A percentile compares a stretch with the other conserved stretches of the same genome.
Evolutionary conservation across 2,113 vertebrate genomes (phyloP).

Genomic region (Myiozetetes cayanensis): DNA sequence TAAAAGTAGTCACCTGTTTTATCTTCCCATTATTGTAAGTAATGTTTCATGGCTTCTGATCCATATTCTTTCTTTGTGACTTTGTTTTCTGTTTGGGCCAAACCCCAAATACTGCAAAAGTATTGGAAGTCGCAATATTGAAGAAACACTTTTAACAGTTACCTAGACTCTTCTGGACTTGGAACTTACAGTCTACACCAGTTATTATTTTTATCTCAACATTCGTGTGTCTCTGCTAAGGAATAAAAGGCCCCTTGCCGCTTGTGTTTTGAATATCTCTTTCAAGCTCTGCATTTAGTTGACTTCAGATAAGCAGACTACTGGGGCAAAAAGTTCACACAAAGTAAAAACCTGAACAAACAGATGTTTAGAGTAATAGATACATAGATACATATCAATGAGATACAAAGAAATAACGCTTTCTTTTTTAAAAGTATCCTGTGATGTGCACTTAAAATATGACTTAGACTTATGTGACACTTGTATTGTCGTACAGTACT

Average conservation of each 20-base stretch:
- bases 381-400: neutral
- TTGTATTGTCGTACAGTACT: neutral
- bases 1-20: neutral
- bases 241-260: neutral
- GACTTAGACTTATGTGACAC: neutral
- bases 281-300: neutral
- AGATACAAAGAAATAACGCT: neutral
- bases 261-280: neutral
- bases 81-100: neutral
- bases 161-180: neutral
- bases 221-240: neutral
- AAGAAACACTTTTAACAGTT: neutral
- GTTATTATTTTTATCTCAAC: conserved; percentile 9
- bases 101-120: neutral
- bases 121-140: neutral
- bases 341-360: neutral
- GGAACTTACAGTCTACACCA: neutral
- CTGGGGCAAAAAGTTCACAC: neutral
- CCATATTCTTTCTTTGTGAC: neutral
- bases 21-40: neutral
- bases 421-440: neutral
- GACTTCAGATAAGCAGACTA: neutral
- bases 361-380: neutral
- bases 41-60: neutral
- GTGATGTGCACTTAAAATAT: neutral